Evolutionary conservation across 2,113 vertebrate species (phyloP).

Genomic region (Ceuthmochares aereus): DNA sequence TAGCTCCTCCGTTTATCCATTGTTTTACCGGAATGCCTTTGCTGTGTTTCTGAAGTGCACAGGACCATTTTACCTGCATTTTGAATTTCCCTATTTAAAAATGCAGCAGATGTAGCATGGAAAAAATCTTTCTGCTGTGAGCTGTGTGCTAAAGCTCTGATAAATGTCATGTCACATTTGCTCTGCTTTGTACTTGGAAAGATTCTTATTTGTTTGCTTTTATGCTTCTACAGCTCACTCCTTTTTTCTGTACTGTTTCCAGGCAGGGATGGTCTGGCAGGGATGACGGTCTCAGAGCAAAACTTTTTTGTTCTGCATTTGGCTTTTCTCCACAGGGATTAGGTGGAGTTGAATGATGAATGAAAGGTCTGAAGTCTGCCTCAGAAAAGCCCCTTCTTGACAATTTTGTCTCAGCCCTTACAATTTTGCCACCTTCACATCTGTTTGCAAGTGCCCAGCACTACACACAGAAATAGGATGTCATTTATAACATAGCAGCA

Average conservation of each 20-base stretch:
- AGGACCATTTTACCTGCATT: neutral
- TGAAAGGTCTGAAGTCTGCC: neutral
- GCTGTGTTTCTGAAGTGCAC: neutral
- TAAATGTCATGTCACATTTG: constrained; percentile 42
- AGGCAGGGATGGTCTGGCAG: neutral
- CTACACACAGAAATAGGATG: neutral
- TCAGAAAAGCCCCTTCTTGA: neutral
- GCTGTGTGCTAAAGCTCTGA: neutral
- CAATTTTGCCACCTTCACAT: neutral
- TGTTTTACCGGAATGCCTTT: neutral
- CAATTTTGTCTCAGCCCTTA: neutral
- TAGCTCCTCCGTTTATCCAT: neutral
- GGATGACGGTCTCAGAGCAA: neutral
- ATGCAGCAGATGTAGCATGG: neutral
- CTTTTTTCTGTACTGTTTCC: neutral
- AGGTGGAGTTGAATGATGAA: neutral
- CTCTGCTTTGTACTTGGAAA: constrained; percentile 32
- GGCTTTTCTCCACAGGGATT: neutral
- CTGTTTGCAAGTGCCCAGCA: neutral
- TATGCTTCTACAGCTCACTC: constrained; percentile 8
- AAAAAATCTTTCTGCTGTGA: constrained; percentile 30
- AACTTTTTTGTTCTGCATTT: neutral
- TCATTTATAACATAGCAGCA: neutral
- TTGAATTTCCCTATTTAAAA: neutral
- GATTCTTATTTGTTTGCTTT: constrained; percentile 49